phyloP scores from a whole-genome alignment of 2,797 vertebrate species.

The Lates japonicus region DNA sequence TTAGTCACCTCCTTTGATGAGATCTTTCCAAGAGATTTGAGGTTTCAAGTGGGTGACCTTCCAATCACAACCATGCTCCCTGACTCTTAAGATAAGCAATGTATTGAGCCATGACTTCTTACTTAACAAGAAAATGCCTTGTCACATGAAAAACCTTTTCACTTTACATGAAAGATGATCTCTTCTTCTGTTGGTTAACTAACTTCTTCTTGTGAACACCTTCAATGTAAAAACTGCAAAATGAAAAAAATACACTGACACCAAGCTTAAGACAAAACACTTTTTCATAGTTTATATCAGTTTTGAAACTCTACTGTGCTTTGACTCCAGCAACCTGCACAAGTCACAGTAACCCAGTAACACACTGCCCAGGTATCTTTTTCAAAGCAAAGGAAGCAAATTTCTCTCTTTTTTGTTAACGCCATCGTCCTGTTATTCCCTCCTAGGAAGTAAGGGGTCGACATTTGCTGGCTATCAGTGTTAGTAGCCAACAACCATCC shows the following conservation, averaged over 20 bases:
- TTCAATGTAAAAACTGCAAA: neutral
- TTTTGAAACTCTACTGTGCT: neutral
- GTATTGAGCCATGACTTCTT: neutral
- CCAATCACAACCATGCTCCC: slow-evolving; percentile 10
- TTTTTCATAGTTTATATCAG: neutral
- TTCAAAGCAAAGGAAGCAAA: neutral
- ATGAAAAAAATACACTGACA: neutral
- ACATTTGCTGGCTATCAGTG: neutral
- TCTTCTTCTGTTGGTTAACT: neutral
- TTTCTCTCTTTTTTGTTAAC: neutral
- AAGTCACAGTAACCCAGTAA: no score
- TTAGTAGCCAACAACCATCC: neutral
- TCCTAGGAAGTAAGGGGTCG: neutral
- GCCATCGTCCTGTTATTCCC: neutral
- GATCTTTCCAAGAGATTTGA: slow-evolving; percentile 47
- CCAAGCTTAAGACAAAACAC: neutral
- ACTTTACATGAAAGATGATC: neutral
- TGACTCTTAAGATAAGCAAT: slow-evolving; percentile 4
- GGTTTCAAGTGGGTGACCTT: neutral
- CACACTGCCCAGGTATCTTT: neutral
- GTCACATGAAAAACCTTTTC: no score
- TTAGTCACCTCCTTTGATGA: slow-evolving; percentile 36
- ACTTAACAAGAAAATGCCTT: neutral
- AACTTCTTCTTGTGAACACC: neutral
- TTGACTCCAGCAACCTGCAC: no score